Percentiles rank a stretch among this genome's conserved stretches.
Conservation (phyloP, 2,113 vertebrate species). For the Peromyscus leucopus region DNA sequence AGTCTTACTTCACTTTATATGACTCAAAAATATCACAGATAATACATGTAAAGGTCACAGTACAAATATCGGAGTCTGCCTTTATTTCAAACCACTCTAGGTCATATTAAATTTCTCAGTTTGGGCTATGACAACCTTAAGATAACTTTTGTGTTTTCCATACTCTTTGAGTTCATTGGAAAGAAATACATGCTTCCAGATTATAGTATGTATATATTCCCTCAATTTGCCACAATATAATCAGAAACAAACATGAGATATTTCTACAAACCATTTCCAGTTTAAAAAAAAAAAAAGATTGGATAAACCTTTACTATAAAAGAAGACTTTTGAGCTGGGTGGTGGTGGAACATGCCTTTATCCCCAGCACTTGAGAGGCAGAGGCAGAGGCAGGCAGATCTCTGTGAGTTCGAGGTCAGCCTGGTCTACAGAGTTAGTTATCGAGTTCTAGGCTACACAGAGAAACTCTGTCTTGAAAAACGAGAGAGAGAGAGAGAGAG, state of each 20-base stretch:
- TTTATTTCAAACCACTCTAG: conserved; percentile 36
- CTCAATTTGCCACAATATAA: neutral
- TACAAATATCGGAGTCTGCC: neutral
- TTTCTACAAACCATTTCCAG: neutral
- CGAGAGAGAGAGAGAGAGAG: too few relatives aligned
- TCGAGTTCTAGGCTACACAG: too few relatives aligned
- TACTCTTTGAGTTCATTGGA: neutral
- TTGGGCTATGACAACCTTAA: neutral
- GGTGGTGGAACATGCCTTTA: too few relatives aligned
- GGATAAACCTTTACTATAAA: neutral
- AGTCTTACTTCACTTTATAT: neutral
- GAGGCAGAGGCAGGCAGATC: too few relatives aligned
- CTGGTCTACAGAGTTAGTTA: too few relatives aligned
- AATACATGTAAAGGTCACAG: conserved; percentile 35
- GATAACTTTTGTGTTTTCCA: neutral
- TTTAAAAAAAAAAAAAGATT: neutral
- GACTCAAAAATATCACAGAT: neutral
- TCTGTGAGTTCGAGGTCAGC: too few relatives aligned
- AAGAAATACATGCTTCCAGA: neutral
- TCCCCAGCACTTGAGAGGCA: too few relatives aligned
- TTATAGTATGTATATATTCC: neutral
- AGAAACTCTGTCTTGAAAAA: too few relatives aligned
- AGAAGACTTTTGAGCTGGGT: too few relatives aligned
- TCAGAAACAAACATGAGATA: conserved; percentile 8
- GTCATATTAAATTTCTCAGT: neutral